Base-by-base conservation (phyloP, 1,140 invertebrate species). In the Trypoxylus dichotomus region DNA sequence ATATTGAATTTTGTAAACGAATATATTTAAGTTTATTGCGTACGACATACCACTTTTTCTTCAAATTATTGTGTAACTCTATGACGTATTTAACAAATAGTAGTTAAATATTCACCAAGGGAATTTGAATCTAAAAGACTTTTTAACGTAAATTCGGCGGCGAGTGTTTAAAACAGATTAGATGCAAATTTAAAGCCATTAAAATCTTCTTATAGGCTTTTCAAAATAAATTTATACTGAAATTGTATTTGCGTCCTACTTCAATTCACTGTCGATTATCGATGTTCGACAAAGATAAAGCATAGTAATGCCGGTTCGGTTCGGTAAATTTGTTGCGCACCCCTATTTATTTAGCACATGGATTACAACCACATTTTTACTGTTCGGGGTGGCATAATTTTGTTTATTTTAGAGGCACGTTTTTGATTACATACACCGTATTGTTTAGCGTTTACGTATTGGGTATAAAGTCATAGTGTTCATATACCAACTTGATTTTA, bases 361-460 rank as follows among this genome's bases (percentile, higher is more conserved):
- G 74, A 75, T 75, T 75, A 75, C 74, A 47, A 75, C 74, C 74
- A 42, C 74, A 75, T 24, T 75, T 75, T 42, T 74, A 41, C 72
- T 21, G 27, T 74, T 74, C 24, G 24, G 24, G 27, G 60, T 24
- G 10, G 24, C 24, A 27, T 29, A 6, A 68, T 68, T 68, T 68
- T 68, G 27, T 54, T 54, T 54, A 54, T 19, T 54, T 54, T 19
- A 5, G 19, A 19, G 47, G 47, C 19, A 7, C 47, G 7, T n/a
- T n/a, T n/a, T 5, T 37, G 32, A 8, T 37, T 37, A 37, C 5
- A 37, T 37, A 8, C 10, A 1, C 5, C 32, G 10, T 37, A 37
- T 37, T 37, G 32, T 37, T 37, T 37, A 7, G 32, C 5, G 10
- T 5, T 8, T 8, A 37, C 32, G 10, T 37, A 37, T 8, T 37